Evolutionary conservation across 2,888 invertebrate species (phyloP), one percentile per base, ranked within the genome.

Genomic region (Athrips mouffetella): DNA sequence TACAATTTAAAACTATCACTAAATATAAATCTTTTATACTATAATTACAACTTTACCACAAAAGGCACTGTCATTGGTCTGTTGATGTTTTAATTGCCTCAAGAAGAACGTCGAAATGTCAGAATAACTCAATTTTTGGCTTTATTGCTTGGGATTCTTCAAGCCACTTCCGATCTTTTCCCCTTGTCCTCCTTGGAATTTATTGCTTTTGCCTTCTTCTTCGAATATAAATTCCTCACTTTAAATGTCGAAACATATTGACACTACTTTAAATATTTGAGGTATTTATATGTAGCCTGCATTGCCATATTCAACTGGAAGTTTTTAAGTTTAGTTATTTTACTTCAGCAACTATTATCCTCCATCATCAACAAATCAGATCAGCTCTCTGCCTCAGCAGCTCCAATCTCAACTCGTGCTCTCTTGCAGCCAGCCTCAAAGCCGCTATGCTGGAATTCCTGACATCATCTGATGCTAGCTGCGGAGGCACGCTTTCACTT

Each of bases 381-480:
- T 87, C 85, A 21, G 87, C 81, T 71, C 94, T 93, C 67, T 95
- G 94, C 45, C 96, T 90, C 57, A 96, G 79, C 87, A 94, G 90
- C 77, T 96, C 96, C 62, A 96, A 86, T 73, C 95, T 91, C 39
- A 96, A 82, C 76, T 97, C 96, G 77, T 97, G 96, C 71, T 97
- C 97, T 27, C 97, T 89, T 0, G 97, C 97, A 63, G 96, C 96
- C 44, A 96, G 81, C 60, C 97, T 89, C 50, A 97, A 85, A 0
- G 95, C 94, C 0, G 96, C 96, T 60, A 97, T 97, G 68, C 96
- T 96, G 10, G 95, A 95, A 58, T 92, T 94, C 60, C 96, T 89
- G n/a, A 95, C 90, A 71, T 96, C 96, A 25, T 87, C 88, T 54
- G 74, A 64, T 52, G 51, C 60, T 3, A 92, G 91, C 30, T 87